Conservation (phyloP, 2,797 vertebrate species). For the Potorous gilbertii region DNA sequence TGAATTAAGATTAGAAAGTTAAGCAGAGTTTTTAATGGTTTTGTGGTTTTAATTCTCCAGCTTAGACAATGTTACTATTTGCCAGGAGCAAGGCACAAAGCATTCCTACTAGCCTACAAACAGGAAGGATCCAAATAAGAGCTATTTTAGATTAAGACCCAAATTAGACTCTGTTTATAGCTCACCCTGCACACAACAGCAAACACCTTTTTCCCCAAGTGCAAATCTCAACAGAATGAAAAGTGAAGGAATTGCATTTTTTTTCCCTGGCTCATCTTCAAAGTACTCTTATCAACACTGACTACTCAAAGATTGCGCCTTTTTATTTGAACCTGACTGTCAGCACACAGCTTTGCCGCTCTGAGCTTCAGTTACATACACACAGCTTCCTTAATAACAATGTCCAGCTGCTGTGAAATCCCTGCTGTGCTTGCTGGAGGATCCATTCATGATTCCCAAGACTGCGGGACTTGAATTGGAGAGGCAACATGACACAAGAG, state of each 20-base stretch:
- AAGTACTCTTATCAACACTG: slow-evolving; percentile 43
- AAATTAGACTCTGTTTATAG: not conserved
- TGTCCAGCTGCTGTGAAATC: slow-evolving; percentile 2
- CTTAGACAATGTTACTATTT: slow-evolving; percentile 50
- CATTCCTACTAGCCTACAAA: not conserved
- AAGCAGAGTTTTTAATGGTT: slow-evolving; percentile 29
- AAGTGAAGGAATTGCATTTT: slow-evolving; percentile 42
- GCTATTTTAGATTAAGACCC: not conserved
- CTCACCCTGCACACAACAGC: not conserved
- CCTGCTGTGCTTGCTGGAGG: slow-evolving; percentile 6
- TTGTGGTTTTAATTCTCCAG: slow-evolving; percentile 29
- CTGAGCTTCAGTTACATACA: not conserved
- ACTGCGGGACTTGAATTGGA: slow-evolving; percentile 39
- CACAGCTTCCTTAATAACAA: slow-evolving; percentile 12
- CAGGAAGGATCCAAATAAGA: slow-evolving; percentile 28
- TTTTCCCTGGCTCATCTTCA: slow-evolving; percentile 11
- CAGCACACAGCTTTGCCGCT: not conserved
- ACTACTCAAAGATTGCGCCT: slow-evolving; percentile 26
- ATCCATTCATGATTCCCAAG: slow-evolving; percentile 33
- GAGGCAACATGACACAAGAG: not conserved
- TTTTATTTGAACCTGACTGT: not conserved
- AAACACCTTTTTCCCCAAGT: not conserved
- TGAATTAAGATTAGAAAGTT: slow-evolving; percentile 37
- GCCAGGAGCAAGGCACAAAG: slow-evolving; percentile 33
- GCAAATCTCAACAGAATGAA: slow-evolving; percentile 35